Evolutionary conservation across 1,140 invertebrate genomes (phyloP), one percentile per base, ranked within the genome.

Genomic region (Neodiprion pinetum): DNA sequence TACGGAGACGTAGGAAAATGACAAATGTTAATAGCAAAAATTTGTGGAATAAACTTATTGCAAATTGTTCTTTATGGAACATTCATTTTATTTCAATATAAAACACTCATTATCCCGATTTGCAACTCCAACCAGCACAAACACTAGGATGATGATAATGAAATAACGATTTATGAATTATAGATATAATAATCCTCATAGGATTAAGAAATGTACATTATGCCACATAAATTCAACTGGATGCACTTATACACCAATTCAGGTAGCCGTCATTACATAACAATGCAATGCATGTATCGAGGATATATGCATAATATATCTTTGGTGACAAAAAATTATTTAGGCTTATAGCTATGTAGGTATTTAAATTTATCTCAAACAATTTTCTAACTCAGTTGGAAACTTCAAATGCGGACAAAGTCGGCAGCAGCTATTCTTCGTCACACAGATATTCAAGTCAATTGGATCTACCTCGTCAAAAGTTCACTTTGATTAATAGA

Each of bases 71-170:
- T 65, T 14, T 14, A 74, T 75, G 75, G 74, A 76, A 77, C 74
- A 73, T 75, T 77, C 69, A 71, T 79, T 78, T 79, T 77, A 79
- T 79, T 79, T 75, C 75, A 72, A 75, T 79, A 79, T 70, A 79
- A 79, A 79, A 79, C 75, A 76, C 69, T 78, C 28, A 40, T 5
- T 79, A 75, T 72, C 71, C 75, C 75, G 73, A 72, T 77, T 76
- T 72, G 66, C 71, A 72, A 77, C 74, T 71, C 69, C 48, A 76
- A 70, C 28, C 14, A n/a, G 9, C 28, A 40, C 28, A 40, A 40
- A 40, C 28, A 40, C 28, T 40, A 40, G 28, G 28, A 40, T 3
- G 28, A 40, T 40, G 68, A 70, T 70, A 14, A 28, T 70, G 23
- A n/a, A 70, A 70, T 28, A 12, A 17, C 12, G 14, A 14, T 17